These are phyloP conservation scores for Drepana arcuata DNA, from an alignment of 1,140 invertebrate genomes.

Conservation along the genomic window DNA sequence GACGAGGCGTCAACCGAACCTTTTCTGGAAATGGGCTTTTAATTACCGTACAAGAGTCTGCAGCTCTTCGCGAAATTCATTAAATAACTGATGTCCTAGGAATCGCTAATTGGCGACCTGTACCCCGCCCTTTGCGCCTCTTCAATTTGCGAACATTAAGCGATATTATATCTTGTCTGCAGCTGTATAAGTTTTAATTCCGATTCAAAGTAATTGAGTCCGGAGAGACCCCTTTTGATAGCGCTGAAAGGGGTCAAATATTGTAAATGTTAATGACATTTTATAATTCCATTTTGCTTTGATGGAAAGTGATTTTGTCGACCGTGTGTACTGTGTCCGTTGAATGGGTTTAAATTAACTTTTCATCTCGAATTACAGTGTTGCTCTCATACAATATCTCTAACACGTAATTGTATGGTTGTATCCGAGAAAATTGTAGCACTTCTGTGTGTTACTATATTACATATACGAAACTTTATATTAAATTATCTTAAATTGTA, in stretches of 20 bases:
- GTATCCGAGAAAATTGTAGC: not conserved
- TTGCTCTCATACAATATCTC: not conserved
- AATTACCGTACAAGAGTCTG: conserved; percentile 13
- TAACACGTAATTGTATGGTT: not conserved
- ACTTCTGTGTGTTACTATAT: no score
- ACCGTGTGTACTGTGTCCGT: no score
- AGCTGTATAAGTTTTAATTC: conserved; percentile 18
- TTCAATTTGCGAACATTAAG: conserved; percentile 14
- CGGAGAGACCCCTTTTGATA: conserved; percentile 4
- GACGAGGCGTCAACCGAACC: no score
- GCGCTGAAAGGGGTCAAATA: conserved; percentile 20
- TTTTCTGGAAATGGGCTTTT: conserved; percentile 20
- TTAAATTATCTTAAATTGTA: no score
- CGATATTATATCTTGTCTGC: conserved; percentile 12
- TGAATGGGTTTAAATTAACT: no score
- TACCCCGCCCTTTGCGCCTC: conserved; percentile 9
- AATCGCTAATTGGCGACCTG: conserved; percentile 17
- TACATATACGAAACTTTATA: no score
- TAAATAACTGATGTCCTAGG: conserved; percentile 12
- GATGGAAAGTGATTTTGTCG: conserved; percentile 12
- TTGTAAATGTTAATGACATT: conserved; percentile 15
- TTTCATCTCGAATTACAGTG: conserved; percentile 3
- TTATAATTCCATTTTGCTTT: conserved; percentile 14
- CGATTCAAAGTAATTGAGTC: conserved; percentile 3
- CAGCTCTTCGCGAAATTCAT: conserved; percentile 19